Evolutionary conservation across 2,888 invertebrate genomes (phyloP).

Genomic region (Drosophila merina): DNA sequence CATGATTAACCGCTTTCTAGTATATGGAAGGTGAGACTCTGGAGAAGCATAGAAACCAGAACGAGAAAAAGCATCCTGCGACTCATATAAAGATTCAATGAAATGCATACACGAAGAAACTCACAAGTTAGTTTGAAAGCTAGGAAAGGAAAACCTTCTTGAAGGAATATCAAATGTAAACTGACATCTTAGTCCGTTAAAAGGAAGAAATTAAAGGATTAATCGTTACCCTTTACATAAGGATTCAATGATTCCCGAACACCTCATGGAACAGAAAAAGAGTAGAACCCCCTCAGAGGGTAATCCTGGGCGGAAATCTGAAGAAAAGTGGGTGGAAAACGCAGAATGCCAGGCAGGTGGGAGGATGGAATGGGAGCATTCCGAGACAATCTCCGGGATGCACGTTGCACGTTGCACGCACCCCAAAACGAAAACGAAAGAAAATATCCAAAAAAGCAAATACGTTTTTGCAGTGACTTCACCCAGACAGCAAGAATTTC

Average conservation of each 20-base stretch:
- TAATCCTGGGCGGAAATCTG: constrained; percentile 67
- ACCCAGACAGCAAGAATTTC: neutral
- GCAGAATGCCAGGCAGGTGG: constrained; percentile 53
- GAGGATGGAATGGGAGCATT: neutral
- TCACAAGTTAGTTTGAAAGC: no score
- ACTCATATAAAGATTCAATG: constrained; percentile 49
- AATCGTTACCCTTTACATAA: no score
- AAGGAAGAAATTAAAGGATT: no score
- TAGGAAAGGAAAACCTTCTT: no score
- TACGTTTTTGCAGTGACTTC: constrained; percentile 61
- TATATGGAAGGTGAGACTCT: no score
- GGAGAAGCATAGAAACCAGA: neutral
- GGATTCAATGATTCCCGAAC: no score
- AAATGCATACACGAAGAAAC: constrained; percentile 55
- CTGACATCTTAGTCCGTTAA: no score
- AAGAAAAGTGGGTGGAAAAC: constrained; percentile 76
- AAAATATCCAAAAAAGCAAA: constrained; percentile 55
- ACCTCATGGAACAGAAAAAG: no score
- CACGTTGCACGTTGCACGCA: constrained; percentile 69
- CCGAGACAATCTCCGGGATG: neutral
- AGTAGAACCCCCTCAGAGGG: no score
- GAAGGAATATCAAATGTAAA: no score
- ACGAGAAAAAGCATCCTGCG: neutral
- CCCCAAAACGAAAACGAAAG: constrained; percentile 33
- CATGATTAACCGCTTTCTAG: no score